Conservation (phyloP, 2,797 vertebrate species). For the Dromococcyx pavoninus region DNA sequence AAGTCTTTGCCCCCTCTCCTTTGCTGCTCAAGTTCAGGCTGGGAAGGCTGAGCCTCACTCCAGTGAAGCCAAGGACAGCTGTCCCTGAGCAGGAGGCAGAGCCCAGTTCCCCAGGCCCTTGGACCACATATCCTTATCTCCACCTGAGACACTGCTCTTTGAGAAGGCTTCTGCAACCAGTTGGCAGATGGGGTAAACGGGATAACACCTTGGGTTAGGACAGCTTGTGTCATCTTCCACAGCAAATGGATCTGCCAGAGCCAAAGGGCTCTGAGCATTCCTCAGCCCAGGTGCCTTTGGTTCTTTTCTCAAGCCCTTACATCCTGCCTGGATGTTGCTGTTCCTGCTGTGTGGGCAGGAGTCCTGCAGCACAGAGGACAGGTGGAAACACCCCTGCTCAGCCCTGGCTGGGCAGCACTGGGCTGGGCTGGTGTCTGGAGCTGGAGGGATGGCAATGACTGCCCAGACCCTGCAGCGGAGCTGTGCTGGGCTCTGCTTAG, state of each 20-base stretch:
- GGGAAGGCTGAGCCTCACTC: neutral
- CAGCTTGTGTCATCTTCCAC: neutral
- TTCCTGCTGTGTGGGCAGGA: neutral
- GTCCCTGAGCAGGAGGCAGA: neutral
- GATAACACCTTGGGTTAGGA: neutral
- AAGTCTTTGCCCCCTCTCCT: neutral
- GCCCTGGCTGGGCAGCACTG: neutral
- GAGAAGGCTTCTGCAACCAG: neutral
- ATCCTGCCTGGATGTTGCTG: neutral
- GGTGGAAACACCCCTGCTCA: neutral
- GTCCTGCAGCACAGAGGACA: neutral
- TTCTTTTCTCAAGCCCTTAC: neutral
- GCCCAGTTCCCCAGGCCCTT: neutral
- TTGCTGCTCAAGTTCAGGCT: neutral
- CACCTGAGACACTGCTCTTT: neutral
- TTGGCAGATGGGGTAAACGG: neutral
- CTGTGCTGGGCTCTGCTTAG: neutral
- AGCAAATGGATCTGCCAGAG: neutral
- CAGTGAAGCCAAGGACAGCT: neutral
- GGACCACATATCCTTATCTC: neutral
- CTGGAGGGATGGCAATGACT: neutral
- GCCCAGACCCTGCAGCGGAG: neutral
- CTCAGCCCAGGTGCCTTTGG: neutral
- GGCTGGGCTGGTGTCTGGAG: neutral
- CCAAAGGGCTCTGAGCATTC: neutral